Conservation (phyloP, 1,140 invertebrate species). For the Eriosoma lanigerum region DNA sequence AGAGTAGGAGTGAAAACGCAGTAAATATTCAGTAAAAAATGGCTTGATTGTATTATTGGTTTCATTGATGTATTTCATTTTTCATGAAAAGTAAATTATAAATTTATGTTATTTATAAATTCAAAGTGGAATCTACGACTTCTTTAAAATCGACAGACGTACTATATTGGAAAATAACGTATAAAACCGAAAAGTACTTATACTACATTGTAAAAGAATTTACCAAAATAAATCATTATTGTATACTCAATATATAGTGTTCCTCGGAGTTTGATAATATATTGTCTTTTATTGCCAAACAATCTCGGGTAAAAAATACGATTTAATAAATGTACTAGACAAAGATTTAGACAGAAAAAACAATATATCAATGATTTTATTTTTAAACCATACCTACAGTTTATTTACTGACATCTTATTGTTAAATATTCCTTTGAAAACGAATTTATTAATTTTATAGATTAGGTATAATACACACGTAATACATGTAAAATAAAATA, state of each 20-base stretch:
- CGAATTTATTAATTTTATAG: too few relatives aligned
- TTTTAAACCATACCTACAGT: too few relatives aligned
- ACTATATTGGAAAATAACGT: not conserved
- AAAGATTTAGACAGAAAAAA: not conserved
- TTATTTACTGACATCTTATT: too few relatives aligned
- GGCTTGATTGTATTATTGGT: too few relatives aligned
- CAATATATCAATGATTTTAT: too few relatives aligned
- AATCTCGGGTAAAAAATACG: not conserved
- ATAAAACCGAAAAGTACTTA: not conserved
- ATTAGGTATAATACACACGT: too few relatives aligned
- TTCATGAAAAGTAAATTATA: too few relatives aligned
- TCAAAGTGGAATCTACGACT: not conserved
- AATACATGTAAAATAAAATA: not conserved
- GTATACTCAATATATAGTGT: not conserved
- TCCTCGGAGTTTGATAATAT: not conserved
- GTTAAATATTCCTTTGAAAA: too few relatives aligned
- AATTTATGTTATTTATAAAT: not conserved
- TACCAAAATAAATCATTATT: not conserved
- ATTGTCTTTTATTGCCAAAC: not conserved
- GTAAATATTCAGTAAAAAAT: too few relatives aligned
- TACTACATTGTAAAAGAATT: not conserved
- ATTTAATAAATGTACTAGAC: not conserved
- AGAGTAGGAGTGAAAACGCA: too few relatives aligned
- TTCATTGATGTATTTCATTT: too few relatives aligned
- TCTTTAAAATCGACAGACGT: not conserved